These are phyloP conservation scores for Amphibalanus amphitrite DNA, from an alignment of 1,140 invertebrate species.

Conservation along the genomic window DNA sequence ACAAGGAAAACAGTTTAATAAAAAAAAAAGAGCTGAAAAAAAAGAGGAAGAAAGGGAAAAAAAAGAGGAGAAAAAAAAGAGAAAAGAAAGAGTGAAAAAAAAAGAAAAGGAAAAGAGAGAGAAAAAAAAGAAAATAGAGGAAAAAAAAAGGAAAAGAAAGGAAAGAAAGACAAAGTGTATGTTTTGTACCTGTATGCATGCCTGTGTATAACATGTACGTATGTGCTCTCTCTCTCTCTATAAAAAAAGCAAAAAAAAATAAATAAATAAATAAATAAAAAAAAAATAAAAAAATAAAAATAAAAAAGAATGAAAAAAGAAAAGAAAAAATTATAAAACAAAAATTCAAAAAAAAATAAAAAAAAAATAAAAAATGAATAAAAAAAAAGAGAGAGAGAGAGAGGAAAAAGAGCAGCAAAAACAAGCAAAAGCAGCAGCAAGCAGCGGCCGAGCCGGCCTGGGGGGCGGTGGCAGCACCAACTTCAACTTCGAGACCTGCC, in stretches of 20 bases:
- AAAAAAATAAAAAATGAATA: slow-evolving; percentile 1
- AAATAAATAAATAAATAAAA: neutral
- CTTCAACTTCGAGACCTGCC: too few relatives aligned
- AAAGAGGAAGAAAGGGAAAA: neutral
- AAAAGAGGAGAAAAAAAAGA: neutral
- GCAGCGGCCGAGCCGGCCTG: too few relatives aligned
- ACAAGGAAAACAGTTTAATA: neutral
- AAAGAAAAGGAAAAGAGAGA: neutral
- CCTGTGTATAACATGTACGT: too few relatives aligned
- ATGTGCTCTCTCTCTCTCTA: too few relatives aligned
- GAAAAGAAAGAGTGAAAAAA: neutral
- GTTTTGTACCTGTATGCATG: too few relatives aligned
- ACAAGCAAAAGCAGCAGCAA: too few relatives aligned
- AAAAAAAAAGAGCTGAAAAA: neutral
- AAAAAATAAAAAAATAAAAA: neutral
- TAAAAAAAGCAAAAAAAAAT: too few relatives aligned
- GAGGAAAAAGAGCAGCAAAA: neutral
- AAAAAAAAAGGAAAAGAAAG: too few relatives aligned
- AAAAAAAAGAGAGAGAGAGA: neutral
- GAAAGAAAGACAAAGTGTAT: too few relatives aligned
- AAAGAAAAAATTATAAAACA: neutral
- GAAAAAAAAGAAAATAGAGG: too few relatives aligned
- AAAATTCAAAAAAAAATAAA: neutral
- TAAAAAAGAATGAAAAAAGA: neutral
- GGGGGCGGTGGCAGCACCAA: too few relatives aligned